phyloP scores from a whole-genome alignment of 1,140 invertebrate genomes.

The Drosophila ananassae region DNA sequence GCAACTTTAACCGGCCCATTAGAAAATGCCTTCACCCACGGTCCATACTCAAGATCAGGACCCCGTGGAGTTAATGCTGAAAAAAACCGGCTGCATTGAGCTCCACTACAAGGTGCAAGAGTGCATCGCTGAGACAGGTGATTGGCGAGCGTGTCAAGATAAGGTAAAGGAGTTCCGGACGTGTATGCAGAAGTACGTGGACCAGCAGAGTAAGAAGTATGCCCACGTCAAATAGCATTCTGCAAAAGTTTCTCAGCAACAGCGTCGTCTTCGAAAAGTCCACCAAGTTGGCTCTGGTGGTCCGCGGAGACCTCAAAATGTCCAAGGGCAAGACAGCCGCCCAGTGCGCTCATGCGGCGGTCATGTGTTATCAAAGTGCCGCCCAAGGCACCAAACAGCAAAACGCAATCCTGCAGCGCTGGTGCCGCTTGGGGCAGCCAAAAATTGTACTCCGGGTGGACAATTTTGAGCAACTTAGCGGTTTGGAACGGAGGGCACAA shows the following conservation, averaged over 20 bases:
- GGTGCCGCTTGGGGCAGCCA: slow-evolving; percentile 89
- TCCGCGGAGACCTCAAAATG: slow-evolving; percentile 91
- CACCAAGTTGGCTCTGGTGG: slow-evolving; percentile 90
- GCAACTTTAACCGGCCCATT: not conserved
- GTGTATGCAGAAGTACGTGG: slow-evolving; percentile 89
- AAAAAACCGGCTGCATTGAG: slow-evolving; percentile 94
- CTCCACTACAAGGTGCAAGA: slow-evolving; percentile 94
- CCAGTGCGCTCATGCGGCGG: slow-evolving; percentile 92
- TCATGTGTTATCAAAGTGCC: slow-evolving; percentile 87
- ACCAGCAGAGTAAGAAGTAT: slow-evolving; percentile 82
- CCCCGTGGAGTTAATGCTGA: slow-evolving; percentile 92
- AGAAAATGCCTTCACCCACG: slow-evolving; percentile 44
- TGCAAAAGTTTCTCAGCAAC: slow-evolving; percentile 52
- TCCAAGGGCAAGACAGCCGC: slow-evolving; percentile 92
- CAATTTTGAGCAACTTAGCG: slow-evolving; percentile 85
- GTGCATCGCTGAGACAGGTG: slow-evolving; percentile 93
- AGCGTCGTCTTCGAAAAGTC: slow-evolving; percentile 23
- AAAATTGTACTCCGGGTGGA: slow-evolving; percentile 89
- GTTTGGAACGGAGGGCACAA: slow-evolving; percentile 85
- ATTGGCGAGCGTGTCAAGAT: slow-evolving; percentile 96
- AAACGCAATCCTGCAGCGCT: slow-evolving; percentile 85
- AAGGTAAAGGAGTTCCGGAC: slow-evolving; percentile 90
- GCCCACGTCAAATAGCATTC: slow-evolving; percentile 69
- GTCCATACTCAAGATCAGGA: slow-evolving; percentile 84
- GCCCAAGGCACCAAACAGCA: slow-evolving; percentile 82